These are phyloP conservation scores for Halocynthia aurantium DNA, from an alignment of 23 tunicate species.

Conservation along the genomic window DNA sequence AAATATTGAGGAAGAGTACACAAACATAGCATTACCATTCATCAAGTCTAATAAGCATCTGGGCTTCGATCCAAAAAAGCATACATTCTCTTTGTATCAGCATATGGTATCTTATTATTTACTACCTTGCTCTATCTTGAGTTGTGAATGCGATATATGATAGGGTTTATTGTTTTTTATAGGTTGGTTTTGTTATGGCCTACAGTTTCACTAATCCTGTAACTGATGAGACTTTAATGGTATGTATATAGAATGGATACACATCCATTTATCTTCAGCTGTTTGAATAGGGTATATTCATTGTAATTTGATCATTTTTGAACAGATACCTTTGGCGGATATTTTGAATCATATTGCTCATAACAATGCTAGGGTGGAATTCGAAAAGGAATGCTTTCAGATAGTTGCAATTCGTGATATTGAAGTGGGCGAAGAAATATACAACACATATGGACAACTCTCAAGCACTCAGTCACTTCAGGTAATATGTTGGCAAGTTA, in stretches of 20 bases:
- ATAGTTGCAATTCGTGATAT: slow-evolving; percentile 48
- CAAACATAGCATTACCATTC: slow-evolving; percentile 63
- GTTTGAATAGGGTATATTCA: no score
- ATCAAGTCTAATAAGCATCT: slow-evolving; percentile 24
- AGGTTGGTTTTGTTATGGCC: slow-evolving; percentile 88
- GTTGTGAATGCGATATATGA: neutral
- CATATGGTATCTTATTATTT: slow-evolving; percentile 51
- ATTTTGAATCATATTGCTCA: slow-evolving; percentile 62
- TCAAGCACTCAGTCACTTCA: slow-evolving; percentile 55
- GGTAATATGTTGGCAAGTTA: slow-evolving; percentile 4
- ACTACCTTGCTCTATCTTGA: neutral
- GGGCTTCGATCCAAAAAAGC: slow-evolving; percentile 42
- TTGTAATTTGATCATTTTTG: neutral
- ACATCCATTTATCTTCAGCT: no score
- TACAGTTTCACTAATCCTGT: slow-evolving; percentile 77
- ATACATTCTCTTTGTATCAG: slow-evolving; percentile 44
- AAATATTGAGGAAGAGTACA: slow-evolving; percentile 44
- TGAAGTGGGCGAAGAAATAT: slow-evolving; percentile 36
- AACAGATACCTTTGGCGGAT: slow-evolving; percentile 80
- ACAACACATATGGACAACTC: slow-evolving; percentile 72
- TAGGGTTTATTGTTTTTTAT: neutral
- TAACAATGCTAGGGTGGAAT: slow-evolving; percentile 64
- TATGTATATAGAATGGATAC: no score
- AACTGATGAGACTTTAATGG: slow-evolving; percentile 1
- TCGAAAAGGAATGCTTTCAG: slow-evolving; percentile 19